Percentiles rank a stretch among this genome's conserved stretches.
These are phyloP conservation scores for Denticeps clupeoides DNA, from an alignment of 2,797 vertebrate species.

Conservation along the genomic window DNA sequence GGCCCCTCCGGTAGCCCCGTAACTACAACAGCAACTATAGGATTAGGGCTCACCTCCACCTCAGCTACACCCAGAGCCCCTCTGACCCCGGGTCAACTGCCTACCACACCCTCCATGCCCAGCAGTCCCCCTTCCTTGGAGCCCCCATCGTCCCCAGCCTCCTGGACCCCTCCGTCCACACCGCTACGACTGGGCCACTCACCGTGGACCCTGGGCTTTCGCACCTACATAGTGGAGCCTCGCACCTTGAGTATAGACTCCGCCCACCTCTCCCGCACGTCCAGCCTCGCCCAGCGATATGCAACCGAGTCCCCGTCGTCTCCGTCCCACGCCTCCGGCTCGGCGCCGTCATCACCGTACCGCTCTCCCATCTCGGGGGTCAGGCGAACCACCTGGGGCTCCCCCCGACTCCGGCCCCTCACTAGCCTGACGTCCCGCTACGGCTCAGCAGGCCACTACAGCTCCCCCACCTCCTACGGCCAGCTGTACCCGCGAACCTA, in stretches of 20 bases:
- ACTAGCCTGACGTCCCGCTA: constrained; percentile 35
- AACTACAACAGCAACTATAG: constrained; percentile 7
- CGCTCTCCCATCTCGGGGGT: constrained; percentile 39
- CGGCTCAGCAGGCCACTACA: constrained; percentile 36
- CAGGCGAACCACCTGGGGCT: constrained; percentile 37
- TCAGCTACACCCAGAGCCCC: constrained; percentile 13
- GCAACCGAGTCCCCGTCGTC: constrained; percentile 31
- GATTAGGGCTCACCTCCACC: constrained; percentile 1
- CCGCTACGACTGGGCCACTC: constrained; percentile 39
- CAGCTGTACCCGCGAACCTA: constrained; percentile 53
- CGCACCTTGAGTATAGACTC: constrained; percentile 41
- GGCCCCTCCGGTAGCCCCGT: constrained; percentile 17
- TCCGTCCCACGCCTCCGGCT: constrained; percentile 27
- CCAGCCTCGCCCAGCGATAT: constrained; percentile 34
- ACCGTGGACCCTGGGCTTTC: constrained; percentile 54
- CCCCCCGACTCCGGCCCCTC: constrained; percentile 35
- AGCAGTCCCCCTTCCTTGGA: constrained; percentile 50
- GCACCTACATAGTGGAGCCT: constrained; percentile 51
- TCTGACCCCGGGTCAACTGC: neutral
- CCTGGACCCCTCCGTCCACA: constrained; percentile 33
- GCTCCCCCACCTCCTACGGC: constrained; percentile 44
- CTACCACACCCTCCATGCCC: constrained; percentile 12
- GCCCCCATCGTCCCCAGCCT: constrained; percentile 34
- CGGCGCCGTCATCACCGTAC: constrained; percentile 48
- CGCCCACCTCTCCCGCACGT: constrained; percentile 19